Conservation (phyloP, 2,888 invertebrate genomes). For the Agrotis clavis region DNA sequence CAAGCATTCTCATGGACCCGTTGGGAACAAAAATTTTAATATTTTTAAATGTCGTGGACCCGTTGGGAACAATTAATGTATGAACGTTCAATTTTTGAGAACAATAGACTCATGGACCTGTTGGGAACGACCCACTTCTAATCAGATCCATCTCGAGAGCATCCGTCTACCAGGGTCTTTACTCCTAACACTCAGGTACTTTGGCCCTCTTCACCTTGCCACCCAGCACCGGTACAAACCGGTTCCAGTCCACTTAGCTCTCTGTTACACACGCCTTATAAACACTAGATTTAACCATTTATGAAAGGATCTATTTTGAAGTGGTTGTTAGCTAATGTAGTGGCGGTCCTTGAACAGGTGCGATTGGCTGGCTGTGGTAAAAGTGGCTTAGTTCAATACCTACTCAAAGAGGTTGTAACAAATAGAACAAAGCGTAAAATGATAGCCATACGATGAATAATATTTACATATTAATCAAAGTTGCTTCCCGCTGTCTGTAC, state of each 20-base stretch:
- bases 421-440: neutral
- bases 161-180: conserved; percentile 7
- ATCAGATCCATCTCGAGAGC: conserved; percentile 8
- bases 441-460: no score
- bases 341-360: neutral
- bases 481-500: no score
- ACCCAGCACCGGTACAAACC: conserved; percentile 3
- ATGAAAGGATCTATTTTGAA: conserved; percentile 23
- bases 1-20: no score
- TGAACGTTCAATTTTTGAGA: no score
- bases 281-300: conserved; percentile 13
- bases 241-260: conserved; percentile 30
- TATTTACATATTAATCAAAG: no score
- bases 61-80: no score
- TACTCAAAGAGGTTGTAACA: neutral
- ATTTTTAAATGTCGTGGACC: no score
- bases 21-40: no score
- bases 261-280: neutral
- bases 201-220: conserved; percentile 21
- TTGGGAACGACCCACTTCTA: no score
- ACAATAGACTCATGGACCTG: no score
- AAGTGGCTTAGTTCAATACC: neutral
- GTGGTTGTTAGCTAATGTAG: neutral
- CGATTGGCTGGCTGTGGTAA: neutral
- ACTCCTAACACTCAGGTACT: conserved; percentile 7